A percentile compares a stretch with the other conserved stretches of the same genome.
Evolutionary conservation across 2,888 invertebrate species (phyloP).

Genomic region (Horisme vitalbata): DNA sequence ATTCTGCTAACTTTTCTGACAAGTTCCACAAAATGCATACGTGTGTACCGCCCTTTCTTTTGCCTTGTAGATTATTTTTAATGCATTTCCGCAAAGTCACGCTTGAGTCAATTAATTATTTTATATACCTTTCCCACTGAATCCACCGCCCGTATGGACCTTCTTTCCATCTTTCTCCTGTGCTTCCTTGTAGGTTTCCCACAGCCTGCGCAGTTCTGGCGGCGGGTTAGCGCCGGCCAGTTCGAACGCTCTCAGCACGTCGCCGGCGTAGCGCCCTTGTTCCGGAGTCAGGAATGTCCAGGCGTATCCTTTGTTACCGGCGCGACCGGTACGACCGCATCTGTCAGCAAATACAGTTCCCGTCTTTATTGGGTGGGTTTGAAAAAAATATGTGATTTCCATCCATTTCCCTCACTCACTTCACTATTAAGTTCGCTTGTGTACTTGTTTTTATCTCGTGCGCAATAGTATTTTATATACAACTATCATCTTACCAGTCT

Average conservation of each 20-base stretch:
- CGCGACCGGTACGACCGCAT: conserved; percentile 94
- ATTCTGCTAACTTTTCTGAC: too few species aligned
- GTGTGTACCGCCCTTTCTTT: too few species aligned
- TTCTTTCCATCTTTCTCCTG: conserved; percentile 96
- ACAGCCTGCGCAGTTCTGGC: conserved; percentile 89
- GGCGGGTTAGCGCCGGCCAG: conserved; percentile 90
- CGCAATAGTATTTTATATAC: too few species aligned
- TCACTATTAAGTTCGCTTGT: too few species aligned
- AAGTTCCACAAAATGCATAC: too few species aligned
- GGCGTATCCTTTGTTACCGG: conserved; percentile 98
- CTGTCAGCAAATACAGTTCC: conserved; percentile 59
- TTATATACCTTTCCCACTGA: conserved; percentile 90
- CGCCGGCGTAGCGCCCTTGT: conserved; percentile 96
- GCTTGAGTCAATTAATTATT: neutral
- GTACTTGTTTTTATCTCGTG: too few species aligned
- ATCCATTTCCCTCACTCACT: too few species aligned
- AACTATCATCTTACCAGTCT: too few species aligned
- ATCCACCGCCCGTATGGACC: conserved; percentile 95
- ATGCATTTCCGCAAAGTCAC: too few species aligned
- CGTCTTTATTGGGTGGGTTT: too few species aligned
- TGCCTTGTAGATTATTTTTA: too few species aligned
- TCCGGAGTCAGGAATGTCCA: conserved; percentile 98
- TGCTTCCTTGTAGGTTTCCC: conserved; percentile 94
- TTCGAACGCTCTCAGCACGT: conserved; percentile 96
- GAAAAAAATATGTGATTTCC: too few species aligned